Conservation (phyloP, 2,113 vertebrate species). For the Atrichornis clamosus region DNA sequence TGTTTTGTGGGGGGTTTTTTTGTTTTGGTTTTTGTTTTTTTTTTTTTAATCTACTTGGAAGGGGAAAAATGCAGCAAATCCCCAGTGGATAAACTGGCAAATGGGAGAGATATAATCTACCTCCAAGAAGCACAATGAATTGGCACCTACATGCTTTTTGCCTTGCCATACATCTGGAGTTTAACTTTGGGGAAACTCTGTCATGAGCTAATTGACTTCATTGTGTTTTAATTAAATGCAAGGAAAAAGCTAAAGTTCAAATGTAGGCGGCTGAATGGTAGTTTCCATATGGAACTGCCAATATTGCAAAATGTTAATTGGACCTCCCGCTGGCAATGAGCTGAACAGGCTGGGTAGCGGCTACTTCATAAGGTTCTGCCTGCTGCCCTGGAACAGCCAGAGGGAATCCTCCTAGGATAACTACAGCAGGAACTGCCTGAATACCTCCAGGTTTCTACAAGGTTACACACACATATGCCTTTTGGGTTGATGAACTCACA, state of each 20-base stretch:
- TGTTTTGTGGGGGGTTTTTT: neutral
- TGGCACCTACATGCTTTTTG: conserved; percentile 10
- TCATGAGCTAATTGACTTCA: conserved; percentile 40
- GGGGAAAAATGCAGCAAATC: neutral
- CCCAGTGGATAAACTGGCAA: neutral
- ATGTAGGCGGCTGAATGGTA: conserved; percentile 28
- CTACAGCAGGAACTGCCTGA: neutral
- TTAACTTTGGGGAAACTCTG: conserved; percentile 42
- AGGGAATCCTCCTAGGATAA: neutral
- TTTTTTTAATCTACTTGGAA: neutral
- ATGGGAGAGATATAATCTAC: neutral
- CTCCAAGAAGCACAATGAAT: neutral
- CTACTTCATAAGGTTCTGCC: conserved; percentile 3
- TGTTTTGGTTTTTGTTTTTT: neutral
- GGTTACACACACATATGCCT: neutral
- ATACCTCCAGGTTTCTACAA: neutral
- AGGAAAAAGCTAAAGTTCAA: conserved; percentile 38
- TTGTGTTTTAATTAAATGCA: conserved; percentile 55
- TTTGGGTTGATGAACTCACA: neutral
- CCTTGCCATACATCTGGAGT: neutral
- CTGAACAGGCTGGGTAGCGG: conserved; percentile 20
- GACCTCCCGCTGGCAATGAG: conserved; percentile 9
- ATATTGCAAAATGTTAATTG: conserved; percentile 60
- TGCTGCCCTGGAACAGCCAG: neutral
- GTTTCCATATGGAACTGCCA: conserved; percentile 49